Percentiles rank a stretch among this genome's conserved stretches.
phyloP scores from a whole-genome alignment of 2,888 invertebrate species.

The Parnassius smintheus region DNA sequence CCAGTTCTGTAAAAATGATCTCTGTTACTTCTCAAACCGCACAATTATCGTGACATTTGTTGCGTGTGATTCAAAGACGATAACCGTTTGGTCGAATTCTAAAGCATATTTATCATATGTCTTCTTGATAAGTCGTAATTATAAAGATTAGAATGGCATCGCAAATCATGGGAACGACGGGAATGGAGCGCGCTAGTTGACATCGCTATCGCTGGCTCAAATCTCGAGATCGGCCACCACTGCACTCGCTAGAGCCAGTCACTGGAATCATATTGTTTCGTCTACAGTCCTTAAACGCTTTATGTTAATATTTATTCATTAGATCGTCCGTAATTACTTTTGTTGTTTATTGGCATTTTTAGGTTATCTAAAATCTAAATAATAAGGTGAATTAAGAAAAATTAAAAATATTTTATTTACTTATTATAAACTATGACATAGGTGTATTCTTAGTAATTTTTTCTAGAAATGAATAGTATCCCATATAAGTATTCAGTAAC shows the following conservation, averaged over 20 bases:
- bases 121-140: slow-evolving; percentile 75
- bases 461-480: neutral
- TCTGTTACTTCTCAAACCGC: slow-evolving; percentile 71
- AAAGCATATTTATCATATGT: slow-evolving; percentile 65
- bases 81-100: slow-evolving; percentile 51
- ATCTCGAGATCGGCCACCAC: slow-evolving; percentile 47
- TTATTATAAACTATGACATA: too few relatives aligned
- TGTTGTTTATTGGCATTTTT: too few relatives aligned
- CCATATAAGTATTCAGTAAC: neutral
- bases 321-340: too few relatives aligned
- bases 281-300: slow-evolving; percentile 64
- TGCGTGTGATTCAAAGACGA: slow-evolving; percentile 53
- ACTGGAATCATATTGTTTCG: slow-evolving; percentile 62
- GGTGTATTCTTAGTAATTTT: too few relatives aligned
- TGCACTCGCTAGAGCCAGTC: slow-evolving; percentile 31
- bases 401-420: too few relatives aligned
- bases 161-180: slow-evolving; percentile 77
- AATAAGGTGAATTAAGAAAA: too few relatives aligned
- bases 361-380: too few relatives aligned
- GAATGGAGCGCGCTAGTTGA: slow-evolving; percentile 72
- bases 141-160: slow-evolving; percentile 76
- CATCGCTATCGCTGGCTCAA: slow-evolving; percentile 67
- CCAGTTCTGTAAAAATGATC: slow-evolving; percentile 71
- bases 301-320: slow-evolving; percentile 36
- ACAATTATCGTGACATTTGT: slow-evolving; percentile 42